phyloP scores from a whole-genome alignment of 2,888 invertebrate species.

The Hirtodrosophila alboralis region DNA sequence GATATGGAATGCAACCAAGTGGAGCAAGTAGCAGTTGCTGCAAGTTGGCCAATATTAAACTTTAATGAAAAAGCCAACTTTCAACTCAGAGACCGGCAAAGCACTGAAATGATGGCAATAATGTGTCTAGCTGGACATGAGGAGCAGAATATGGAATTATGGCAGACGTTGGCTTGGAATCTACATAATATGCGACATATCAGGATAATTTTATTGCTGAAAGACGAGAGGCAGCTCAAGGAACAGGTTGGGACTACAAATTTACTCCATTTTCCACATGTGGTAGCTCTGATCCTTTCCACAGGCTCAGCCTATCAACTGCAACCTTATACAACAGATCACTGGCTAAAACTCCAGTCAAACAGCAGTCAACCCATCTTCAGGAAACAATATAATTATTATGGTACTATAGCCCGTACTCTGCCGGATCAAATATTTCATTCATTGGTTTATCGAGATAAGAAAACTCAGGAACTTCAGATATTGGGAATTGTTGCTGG shows the following conservation, averaged over 20 bases:
- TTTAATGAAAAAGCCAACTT: conserved; percentile 29
- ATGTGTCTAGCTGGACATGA: conserved; percentile 30
- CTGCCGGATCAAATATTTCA: conserved; percentile 53
- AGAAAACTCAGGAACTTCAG: conserved; percentile 8
- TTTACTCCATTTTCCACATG: conserved; percentile 32
- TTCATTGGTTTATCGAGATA: conserved; percentile 45
- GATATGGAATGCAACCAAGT: conserved; percentile 21
- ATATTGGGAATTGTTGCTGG: conserved; percentile 48
- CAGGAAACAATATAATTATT: conserved; percentile 25
- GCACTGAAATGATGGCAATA: conserved; percentile 51
- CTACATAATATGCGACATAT: conserved; percentile 59
- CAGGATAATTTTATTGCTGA: conserved; percentile 41
- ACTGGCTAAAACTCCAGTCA: conserved; percentile 33
- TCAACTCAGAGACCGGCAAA: conserved; percentile 31
- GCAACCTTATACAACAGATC: conserved; percentile 40
- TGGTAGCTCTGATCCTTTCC: conserved; percentile 19
- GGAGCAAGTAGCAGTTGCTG: conserved; percentile 9
- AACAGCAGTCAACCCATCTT: conserved; percentile 24
- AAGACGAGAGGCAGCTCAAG: too few relatives aligned
- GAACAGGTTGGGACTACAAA: conserved; percentile 10
- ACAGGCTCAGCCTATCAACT: conserved; percentile 18
- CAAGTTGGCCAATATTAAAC: conserved; percentile 33
- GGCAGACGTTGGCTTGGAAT: conserved; percentile 48
- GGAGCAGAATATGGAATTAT: conserved; percentile 35
- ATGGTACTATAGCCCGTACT: conserved; percentile 20